Base-by-base conservation (phyloP, 2,797 vertebrate genomes). In the Anguilla anguilla region DNA sequence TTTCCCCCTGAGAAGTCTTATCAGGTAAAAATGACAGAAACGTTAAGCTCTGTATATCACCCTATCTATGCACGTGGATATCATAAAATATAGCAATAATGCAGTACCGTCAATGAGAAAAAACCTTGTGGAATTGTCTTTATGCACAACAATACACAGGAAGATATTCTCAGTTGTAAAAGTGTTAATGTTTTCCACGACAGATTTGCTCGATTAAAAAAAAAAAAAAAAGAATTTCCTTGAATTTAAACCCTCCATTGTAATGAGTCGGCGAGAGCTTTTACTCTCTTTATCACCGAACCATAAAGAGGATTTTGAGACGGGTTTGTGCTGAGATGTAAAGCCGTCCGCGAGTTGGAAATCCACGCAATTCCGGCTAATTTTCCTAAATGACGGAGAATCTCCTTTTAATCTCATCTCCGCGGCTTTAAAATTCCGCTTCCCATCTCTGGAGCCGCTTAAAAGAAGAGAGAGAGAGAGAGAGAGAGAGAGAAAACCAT, bases 401-500 rank as follows among this genome's bases (percentile, higher is more conserved):
- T 85, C 53, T 69, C 86, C 83, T 87, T 85, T 89, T 89, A 87
- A 87, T 87, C 88, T 87, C 35, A 39, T 77, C 55, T 39, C 31
- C 72, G 67, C 87, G 87, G 69, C 83, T 86, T 89, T 89, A 72
- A 87, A 87, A 85, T 87, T 85, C 86, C 57, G 83, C 61, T 85
- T 85, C 74, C 86, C 72, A 84, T 85, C 77, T 87, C 72, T 57
- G 79, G 88, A 81, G 55, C 86, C 31, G 81, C 81, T 89, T 84
- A 83, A 83, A 61, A 74, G 51, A 31, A 46, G 74, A 46, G 85
- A 67, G 86, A 84, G 86, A 89, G 91, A 91, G 87, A 90, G 91
- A 92, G 92, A 92, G 89, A 92, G 93, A 89, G 92, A 91, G 92
- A 92, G 95, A 95, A 91, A 92, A 88, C 91, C 91, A 93, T 93